phyloP scores from a whole-genome alignment of 1,140 invertebrate genomes.

The Nixonia krombeini region DNA sequence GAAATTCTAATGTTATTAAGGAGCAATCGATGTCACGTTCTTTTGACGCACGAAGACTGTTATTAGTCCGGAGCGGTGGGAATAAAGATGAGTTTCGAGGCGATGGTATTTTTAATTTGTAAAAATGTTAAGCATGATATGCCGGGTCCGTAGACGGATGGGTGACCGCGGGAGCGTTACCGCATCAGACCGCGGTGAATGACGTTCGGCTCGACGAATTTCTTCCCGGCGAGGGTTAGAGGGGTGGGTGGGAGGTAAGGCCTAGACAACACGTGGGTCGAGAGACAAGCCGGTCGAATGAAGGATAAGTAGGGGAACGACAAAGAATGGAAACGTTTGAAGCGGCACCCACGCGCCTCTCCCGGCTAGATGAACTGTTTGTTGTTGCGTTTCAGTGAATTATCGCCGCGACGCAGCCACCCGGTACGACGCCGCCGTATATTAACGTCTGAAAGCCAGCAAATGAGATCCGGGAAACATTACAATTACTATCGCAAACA shows the following conservation, averaged over 20 bases:
- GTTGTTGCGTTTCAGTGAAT: conserved; percentile 60
- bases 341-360: conserved; percentile 55
- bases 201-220: conserved; percentile 30
- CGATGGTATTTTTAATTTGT: too few species aligned
- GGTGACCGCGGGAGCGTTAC: too few species aligned
- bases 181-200: conserved; percentile 11
- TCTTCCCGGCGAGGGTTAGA: too few species aligned
- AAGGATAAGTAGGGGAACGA: conserved; percentile 23
- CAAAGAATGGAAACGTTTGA: conserved; percentile 55
- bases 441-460: conserved; percentile 60
- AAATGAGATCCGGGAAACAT: conserved; percentile 64
- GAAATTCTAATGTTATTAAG: too few species aligned
- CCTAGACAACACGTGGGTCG: conserved; percentile 35
- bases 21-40: too few species aligned
- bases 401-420: conserved; percentile 47
- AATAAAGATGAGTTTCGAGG: too few species aligned
- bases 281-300: conserved; percentile 30
- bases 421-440: conserved; percentile 49
- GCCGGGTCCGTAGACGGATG: too few species aligned
- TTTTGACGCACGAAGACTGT: too few species aligned
- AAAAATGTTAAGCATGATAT: too few species aligned
- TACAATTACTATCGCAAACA: conserved; percentile 63
- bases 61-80: too few species aligned
- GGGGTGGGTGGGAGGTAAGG: conserved; percentile 16
- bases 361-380: conserved; percentile 60